Percentiles rank a stretch among this genome's conserved stretches.
These are phyloP conservation scores for Euleptes europaea DNA, from an alignment of 2,113 vertebrate genomes.

Conservation along the genomic window DNA sequence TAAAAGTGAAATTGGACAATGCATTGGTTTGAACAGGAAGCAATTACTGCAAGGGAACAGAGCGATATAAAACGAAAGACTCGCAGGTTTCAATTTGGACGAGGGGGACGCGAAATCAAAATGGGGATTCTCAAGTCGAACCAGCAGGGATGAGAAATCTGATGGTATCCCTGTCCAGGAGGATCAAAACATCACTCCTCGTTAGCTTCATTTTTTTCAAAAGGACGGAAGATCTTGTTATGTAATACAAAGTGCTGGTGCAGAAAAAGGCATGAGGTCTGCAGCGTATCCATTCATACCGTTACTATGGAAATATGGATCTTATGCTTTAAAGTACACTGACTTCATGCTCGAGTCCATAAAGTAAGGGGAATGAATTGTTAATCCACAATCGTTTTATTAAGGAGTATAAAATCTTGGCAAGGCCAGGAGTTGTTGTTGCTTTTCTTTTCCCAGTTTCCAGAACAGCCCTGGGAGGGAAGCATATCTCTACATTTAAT, in stretches of 20 bases:
- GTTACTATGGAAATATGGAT: constrained; percentile 66
- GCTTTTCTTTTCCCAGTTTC: constrained; percentile 41
- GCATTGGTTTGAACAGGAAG: no score
- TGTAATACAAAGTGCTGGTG: constrained; percentile 56
- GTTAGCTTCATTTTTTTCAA: constrained; percentile 31
- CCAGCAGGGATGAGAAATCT: no score
- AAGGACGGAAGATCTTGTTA: constrained; percentile 53
- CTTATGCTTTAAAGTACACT: constrained; percentile 61
- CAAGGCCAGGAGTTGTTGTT: neutral
- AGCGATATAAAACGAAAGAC: no score
- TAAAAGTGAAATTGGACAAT: no score
- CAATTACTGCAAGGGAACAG: no score
- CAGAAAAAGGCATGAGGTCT: constrained; percentile 51
- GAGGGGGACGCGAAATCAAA: no score
- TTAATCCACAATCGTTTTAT: constrained; percentile 54
- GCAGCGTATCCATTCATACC: constrained; percentile 58
- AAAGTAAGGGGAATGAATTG: constrained; percentile 60
- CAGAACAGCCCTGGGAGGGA: rapidly evolving
- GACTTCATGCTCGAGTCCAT: constrained; percentile 49
- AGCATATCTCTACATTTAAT: neutral
- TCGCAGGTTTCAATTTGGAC: no score
- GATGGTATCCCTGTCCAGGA: no score
- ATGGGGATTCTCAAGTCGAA: no score
- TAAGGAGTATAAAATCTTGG: constrained; percentile 18
- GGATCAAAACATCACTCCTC: neutral